Evolutionary conservation across 2,113 vertebrate genomes (phyloP).

Genomic region (Protobothrops flavoviridis): DNA sequence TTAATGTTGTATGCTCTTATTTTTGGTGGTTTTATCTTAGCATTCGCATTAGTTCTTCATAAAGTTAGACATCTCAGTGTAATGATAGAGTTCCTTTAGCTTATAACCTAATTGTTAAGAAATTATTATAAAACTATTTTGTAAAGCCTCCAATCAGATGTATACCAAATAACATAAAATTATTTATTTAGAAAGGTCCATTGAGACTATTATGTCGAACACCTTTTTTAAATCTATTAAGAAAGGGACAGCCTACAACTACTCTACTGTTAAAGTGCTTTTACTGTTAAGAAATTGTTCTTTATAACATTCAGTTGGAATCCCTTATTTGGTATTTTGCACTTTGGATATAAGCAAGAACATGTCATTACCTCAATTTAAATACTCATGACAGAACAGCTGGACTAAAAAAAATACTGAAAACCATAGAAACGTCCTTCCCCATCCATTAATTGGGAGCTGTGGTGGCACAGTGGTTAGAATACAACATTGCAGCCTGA

Average conservation of each 20-base stretch:
- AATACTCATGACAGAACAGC: not conserved
- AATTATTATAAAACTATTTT: not conserved
- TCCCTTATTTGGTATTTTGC: not conserved
- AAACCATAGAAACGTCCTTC: not conserved
- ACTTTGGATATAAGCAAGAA: not conserved
- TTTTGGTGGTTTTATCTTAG: not conserved
- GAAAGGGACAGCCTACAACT: not conserved
- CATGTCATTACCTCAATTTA: not conserved
- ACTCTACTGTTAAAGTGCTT: not conserved
- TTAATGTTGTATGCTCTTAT: not conserved
- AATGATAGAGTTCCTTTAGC: not conserved
- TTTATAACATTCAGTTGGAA: not conserved
- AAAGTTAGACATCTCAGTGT: not conserved
- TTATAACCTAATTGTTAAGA: not conserved
- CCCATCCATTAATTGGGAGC: not conserved
- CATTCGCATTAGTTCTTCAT: not conserved
- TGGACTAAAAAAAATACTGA: not conserved
- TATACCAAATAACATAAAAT: not conserved
- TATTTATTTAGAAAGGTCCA: not conserved
- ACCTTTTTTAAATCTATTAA: not conserved
- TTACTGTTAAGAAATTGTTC: not conserved
- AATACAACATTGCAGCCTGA: not conserved
- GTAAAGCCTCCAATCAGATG: not conserved
- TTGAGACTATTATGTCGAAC: not conserved
- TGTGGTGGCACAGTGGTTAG: not conserved